Evolutionary conservation across 2,113 vertebrate genomes (phyloP), one percentile per base, ranked within the genome.

Genomic region (Pelodiscus sinensis): DNA sequence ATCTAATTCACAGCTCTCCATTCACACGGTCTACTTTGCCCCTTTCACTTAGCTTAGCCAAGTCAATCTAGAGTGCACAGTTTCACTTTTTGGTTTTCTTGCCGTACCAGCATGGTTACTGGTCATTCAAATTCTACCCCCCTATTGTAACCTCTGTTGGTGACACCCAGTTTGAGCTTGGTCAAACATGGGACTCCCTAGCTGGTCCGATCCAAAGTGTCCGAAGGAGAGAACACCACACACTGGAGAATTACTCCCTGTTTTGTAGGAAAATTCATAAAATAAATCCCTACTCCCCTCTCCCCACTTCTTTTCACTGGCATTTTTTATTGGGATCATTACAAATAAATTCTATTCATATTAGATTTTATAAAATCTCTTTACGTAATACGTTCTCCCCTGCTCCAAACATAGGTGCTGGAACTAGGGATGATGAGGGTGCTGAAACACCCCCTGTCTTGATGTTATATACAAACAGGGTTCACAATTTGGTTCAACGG

Each of bases 61-160:
- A 81, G 51, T 27, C 54, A 90, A 38, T 21, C 52, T 16, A 58
- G 29, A 25, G 25, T 75, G n/a, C 79, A 85, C 58, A 90, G 92
- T 52, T 50, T 44, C 73, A 15, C 38, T 50, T 50, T 77, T 22
- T 77, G 11, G 71, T 44, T 73, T 71, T 73, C 71, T 11, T 73
- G 71, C 71, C 11, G 18, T 22, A 73, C 35, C 22, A 7, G 52
- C 2, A 44, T 19, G 65, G 16, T 27, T 77, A 77, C 38, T 75
- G 22, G 71, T 75, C 14, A 6, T 22, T 50, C 35, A 50, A 77
- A 50, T 50, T 50, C 24, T 77, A 38, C 25, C 22, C 44, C 15
- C 38, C 12, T 14, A 15, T 12, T 24, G n/a, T 35, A 21, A 35
- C 65, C 9, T 71, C 65, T 35, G 6, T n/a, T 8, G 35, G n/a